A percentile compares a stretch with the other conserved stretches of the same genome.
Conservation (phyloP, 2,888 invertebrate species). For the Polyploca ridens region DNA sequence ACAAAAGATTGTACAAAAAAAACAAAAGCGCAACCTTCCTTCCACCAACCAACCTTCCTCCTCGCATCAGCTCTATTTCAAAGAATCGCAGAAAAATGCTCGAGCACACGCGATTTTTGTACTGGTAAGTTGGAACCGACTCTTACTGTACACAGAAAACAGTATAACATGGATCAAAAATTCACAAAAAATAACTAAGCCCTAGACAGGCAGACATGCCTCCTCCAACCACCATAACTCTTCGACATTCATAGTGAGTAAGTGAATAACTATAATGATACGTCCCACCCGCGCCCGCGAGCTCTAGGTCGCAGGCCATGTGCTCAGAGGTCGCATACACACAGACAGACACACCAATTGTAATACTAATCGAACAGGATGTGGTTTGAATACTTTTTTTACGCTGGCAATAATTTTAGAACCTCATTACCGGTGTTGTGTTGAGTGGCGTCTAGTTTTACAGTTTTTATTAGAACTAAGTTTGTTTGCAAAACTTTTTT, state of each 20-base stretch:
- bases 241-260: conserved; percentile 27
- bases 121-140: too few relatives aligned
- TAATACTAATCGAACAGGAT: conserved; percentile 40
- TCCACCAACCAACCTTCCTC: too few relatives aligned
- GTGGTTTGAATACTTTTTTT: conserved; percentile 22
- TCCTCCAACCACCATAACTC: conserved; percentile 31
- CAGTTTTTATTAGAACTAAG: background rate
- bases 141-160: too few relatives aligned
- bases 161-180: too few relatives aligned
- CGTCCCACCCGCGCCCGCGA: conserved; percentile 56
- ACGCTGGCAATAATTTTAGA: conserved; percentile 15
- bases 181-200: too few relatives aligned
- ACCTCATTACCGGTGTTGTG: conserved; percentile 7
- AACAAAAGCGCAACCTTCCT: too few relatives aligned
- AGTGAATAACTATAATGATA: conserved; percentile 53
- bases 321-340: conserved; percentile 61
- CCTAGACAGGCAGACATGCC: conserved; percentile 24
- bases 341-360: conserved; percentile 41
- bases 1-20: too few relatives aligned
- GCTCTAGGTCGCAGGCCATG: conserved; percentile 63
- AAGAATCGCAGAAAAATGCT: too few relatives aligned
- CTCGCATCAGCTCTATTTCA: too few relatives aligned
- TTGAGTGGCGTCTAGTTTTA: background rate
- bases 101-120: too few relatives aligned
- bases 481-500: background rate